phyloP scores from a whole-genome alignment of 2,113 vertebrate species.

The Stigmatopora nigra region DNA sequence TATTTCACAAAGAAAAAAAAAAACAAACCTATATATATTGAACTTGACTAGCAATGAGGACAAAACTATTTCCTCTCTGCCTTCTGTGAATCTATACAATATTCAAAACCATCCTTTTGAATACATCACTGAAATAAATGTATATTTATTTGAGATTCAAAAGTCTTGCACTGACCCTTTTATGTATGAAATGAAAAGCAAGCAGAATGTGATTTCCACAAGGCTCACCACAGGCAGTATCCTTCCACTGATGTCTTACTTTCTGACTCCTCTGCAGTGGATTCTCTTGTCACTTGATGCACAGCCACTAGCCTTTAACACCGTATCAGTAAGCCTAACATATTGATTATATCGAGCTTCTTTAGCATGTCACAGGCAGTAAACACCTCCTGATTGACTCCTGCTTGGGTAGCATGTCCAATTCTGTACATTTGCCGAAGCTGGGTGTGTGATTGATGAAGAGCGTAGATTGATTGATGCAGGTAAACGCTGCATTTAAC shows the following conservation, averaged over 20 bases:
- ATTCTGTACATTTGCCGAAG: slow-evolving; percentile 66
- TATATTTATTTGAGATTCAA: background rate
- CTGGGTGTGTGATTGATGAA: slow-evolving; percentile 47
- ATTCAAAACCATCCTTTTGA: background rate
- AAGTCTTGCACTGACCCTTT: background rate
- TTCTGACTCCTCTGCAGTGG: slow-evolving; percentile 12
- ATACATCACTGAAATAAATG: background rate
- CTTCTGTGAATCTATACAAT: background rate
- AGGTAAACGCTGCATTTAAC: slow-evolving; percentile 28
- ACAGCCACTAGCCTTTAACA: slow-evolving; percentile 43
- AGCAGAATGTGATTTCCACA: slow-evolving; percentile 20
- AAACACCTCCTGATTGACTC: slow-evolving; percentile 70
- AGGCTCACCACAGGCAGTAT: background rate
- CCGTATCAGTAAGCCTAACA: slow-evolving; percentile 52
- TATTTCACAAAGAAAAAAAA: too few relatives aligned
- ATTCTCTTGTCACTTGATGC: slow-evolving; percentile 22
- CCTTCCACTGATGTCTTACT: slow-evolving; percentile 7
- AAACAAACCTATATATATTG: too few relatives aligned
- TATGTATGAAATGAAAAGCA: slow-evolving; percentile 37
- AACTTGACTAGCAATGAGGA: too few relatives aligned
- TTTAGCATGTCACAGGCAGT: slow-evolving; percentile 55
- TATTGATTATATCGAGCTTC: slow-evolving; percentile 64
- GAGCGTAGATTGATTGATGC: slow-evolving; percentile 39
- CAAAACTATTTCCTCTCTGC: too few relatives aligned
- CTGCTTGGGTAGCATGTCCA: slow-evolving; percentile 66